These are phyloP conservation scores for Malacoctenus gilli DNA, from an alignment of 2,797 vertebrate species.

Conservation along the genomic window DNA sequence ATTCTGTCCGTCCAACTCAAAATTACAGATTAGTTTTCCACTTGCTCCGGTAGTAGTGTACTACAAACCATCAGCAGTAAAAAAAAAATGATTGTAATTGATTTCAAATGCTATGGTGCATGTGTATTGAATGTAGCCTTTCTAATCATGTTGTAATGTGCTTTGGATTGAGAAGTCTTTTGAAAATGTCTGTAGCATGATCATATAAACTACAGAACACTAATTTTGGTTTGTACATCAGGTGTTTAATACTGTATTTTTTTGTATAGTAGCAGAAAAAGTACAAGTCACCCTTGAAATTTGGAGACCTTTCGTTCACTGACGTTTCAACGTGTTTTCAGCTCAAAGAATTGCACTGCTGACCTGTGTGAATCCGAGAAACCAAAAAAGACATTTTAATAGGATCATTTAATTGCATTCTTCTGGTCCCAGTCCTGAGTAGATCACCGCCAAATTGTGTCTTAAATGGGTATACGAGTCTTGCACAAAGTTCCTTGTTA, in stretches of 20 bases:
- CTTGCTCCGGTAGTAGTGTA: slow-evolving; percentile 46
- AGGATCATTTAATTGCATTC: slow-evolving; percentile 60
- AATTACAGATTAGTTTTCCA: slow-evolving; percentile 56
- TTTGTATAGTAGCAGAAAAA: slow-evolving; percentile 57
- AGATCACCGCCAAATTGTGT: slow-evolving; percentile 80
- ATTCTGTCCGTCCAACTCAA: slow-evolving; percentile 62
- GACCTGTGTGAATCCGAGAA: slow-evolving; percentile 60
- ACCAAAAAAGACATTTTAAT: slow-evolving; percentile 74
- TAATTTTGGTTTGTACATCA: slow-evolving; percentile 55
- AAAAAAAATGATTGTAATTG: slow-evolving; percentile 71
- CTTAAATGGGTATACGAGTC: slow-evolving; percentile 77
- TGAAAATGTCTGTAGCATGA: slow-evolving; percentile 69
- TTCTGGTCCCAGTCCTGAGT: slow-evolving; percentile 61
- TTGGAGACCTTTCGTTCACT: slow-evolving; percentile 38
- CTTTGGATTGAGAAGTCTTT: slow-evolving; percentile 67
- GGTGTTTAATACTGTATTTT: slow-evolving; percentile 53
- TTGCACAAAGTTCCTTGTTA: slow-evolving; percentile 75
- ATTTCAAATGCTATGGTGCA: slow-evolving; percentile 70
- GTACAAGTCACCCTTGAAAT: slow-evolving; percentile 49
- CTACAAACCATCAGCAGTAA: slow-evolving; percentile 55
- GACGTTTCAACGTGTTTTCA: slow-evolving; percentile 44
- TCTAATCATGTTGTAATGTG: slow-evolving; percentile 66
- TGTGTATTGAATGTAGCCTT: slow-evolving; percentile 78
- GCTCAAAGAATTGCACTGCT: slow-evolving; percentile 64
- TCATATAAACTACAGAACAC: slow-evolving; percentile 49